Percentiles rank a stretch among this genome's conserved stretches.
These are phyloP conservation scores for Drosophila fulvimacula DNA, from an alignment of 2,888 invertebrate species.

Conservation along the genomic window DNA sequence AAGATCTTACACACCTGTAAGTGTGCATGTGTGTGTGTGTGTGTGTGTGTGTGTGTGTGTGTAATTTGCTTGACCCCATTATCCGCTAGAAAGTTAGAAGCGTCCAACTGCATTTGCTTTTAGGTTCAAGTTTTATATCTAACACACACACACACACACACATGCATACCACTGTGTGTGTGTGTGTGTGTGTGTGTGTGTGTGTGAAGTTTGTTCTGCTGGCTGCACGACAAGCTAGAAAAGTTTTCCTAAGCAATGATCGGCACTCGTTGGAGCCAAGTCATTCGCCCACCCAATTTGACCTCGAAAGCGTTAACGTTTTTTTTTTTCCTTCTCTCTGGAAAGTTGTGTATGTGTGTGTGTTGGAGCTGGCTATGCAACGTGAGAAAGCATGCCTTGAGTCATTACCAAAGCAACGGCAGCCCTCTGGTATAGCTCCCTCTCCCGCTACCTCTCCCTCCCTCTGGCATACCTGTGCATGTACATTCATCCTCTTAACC, in stretches of 20 bases:
- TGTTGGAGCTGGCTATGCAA: conserved; percentile 47
- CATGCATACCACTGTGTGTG: background rate
- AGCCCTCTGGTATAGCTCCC: conserved; percentile 22
- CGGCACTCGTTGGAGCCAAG: conserved; percentile 10
- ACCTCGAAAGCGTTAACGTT: conserved; percentile 40
- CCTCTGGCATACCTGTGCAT: background rate
- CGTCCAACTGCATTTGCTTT: conserved; percentile 1
- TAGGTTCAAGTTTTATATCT: conserved; percentile 10
- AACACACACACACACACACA: conserved; percentile 1
- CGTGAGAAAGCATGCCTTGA: conserved; percentile 59
- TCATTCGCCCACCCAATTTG: conserved; percentile 38
- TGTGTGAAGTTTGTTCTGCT: conserved; percentile 5
- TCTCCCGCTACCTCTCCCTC: background rate
- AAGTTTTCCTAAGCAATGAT: conserved; percentile 27
- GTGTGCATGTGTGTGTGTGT: background rate
- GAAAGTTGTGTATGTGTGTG: background rate
- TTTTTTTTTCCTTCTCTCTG: background rate
- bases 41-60: background rate
- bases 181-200: background rate
- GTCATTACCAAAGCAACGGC: conserved; percentile 55
- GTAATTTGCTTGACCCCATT: conserved; percentile 9
- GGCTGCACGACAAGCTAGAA: conserved; percentile 21
- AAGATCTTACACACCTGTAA: background rate
- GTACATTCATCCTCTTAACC: conserved; percentile 9
- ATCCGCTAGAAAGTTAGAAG: conserved; percentile 16